Percentiles rank a stretch among this genome's conserved stretches.
Evolutionary conservation across 2,113 vertebrate species (phyloP).

Genomic region (Cyphotilapia sp.): DNA sequence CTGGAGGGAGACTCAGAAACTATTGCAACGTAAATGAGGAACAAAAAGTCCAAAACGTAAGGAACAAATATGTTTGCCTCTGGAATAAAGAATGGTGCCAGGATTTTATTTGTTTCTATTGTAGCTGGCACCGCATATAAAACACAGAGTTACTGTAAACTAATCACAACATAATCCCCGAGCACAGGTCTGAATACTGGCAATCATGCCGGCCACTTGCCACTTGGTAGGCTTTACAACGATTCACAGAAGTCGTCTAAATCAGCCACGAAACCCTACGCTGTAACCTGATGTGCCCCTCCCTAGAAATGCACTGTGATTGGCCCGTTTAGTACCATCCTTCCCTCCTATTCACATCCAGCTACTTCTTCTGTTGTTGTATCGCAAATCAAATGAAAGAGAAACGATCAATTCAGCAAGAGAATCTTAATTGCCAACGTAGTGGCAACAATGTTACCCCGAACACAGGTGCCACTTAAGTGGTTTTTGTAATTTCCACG

Average conservation of each 20-base stretch:
- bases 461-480: background rate
- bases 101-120: background rate
- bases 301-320: background rate
- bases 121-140: fast-evolving
- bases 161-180: background rate
- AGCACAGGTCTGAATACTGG: background rate
- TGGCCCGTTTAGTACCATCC: background rate
- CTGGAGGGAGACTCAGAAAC: background rate
- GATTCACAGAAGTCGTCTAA: background rate
- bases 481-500: background rate
- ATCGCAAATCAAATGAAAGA: background rate
- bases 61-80: background rate
- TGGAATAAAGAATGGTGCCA: background rate
- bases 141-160: background rate
- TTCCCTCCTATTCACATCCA: background rate
- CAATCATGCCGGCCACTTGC: background rate
- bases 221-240: background rate
- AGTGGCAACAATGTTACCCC: fast-evolving
- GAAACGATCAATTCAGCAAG: background rate
- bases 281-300: background rate
- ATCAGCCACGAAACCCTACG: background rate
- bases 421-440: background rate
- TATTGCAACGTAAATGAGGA: background rate
- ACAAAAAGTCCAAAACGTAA: background rate
- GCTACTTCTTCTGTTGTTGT: background rate